phyloP scores from a whole-genome alignment of 2,797 vertebrate species.

The Anolis apletophallus region DNA sequence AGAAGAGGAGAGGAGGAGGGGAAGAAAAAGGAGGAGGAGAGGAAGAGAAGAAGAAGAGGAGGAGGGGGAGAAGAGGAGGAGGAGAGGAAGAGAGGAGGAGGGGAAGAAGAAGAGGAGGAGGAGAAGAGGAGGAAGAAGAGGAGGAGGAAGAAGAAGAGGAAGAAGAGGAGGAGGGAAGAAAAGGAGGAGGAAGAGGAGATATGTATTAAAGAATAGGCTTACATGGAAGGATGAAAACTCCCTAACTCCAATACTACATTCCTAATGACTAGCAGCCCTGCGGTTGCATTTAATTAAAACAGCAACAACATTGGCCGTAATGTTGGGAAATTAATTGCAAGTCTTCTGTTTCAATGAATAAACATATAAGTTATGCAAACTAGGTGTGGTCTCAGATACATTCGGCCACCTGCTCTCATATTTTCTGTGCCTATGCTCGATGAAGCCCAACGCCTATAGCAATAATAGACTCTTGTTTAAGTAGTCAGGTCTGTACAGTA shows the following conservation, averaged over 20 bases:
- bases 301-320: not conserved
- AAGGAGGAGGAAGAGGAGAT: too few species aligned
- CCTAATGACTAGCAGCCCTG: not conserved
- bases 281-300: not conserved
- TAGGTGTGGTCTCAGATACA: not conserved
- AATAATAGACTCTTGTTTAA: rapidly evolving
- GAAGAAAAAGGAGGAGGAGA: too few species aligned
- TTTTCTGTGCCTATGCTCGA: not conserved
- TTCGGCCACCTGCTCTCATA: not conserved
- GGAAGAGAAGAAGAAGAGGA: too few species aligned
- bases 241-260: not conserved
- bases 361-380: not conserved
- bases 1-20: too few species aligned
- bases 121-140: too few species aligned
- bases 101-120: too few species aligned
- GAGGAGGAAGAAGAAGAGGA: too few species aligned
- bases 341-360: rapidly evolving
- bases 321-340: not conserved
- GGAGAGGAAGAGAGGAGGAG: too few species aligned
- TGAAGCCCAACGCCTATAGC: rapidly evolving
- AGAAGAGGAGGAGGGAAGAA: too few species aligned
- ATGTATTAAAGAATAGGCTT: not conserved
- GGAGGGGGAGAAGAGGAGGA: too few species aligned
- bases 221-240: not conserved
- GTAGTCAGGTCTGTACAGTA: rapidly evolving